Percentiles rank a stretch among this genome's conserved stretches.
These are phyloP conservation scores for Leptinotarsa rubiginosa DNA, from an alignment of 2,888 invertebrate species.

Conservation along the genomic window DNA sequence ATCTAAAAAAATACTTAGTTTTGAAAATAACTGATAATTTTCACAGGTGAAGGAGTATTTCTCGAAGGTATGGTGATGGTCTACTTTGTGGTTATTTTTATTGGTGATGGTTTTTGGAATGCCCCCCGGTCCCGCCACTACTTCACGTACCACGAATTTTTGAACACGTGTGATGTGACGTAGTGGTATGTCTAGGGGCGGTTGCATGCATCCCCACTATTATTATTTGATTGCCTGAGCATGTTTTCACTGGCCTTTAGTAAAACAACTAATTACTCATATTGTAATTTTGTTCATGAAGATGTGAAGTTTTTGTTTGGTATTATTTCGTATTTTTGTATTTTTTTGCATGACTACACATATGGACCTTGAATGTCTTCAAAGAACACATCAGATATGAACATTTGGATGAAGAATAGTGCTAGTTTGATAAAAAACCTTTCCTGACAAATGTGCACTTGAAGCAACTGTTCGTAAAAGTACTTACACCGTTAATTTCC, in stretches of 20 bases:
- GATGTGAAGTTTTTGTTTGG: too few relatives aligned
- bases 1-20: not conserved
- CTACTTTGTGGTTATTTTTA: slow-evolving; percentile 2
- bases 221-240: not conserved
- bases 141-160: slow-evolving; percentile 61
- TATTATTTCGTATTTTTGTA: too few relatives aligned
- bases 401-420: too few relatives aligned
- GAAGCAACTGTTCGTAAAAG: too few relatives aligned
- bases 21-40: not conserved
- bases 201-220: slow-evolving; percentile 46
- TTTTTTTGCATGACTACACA: too few relatives aligned
- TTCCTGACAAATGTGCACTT: too few relatives aligned
- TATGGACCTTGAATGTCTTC: too few relatives aligned
- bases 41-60: slow-evolving; percentile 3
- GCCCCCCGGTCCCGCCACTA: slow-evolving; percentile 63
- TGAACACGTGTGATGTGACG: slow-evolving; percentile 65
- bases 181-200: slow-evolving; percentile 65
- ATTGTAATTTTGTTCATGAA: not conserved
- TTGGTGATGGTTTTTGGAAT: slow-evolving; percentile 33
- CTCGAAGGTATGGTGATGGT: slow-evolving; percentile 8
- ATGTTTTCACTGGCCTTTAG: not conserved
- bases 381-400: too few relatives aligned
- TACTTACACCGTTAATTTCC: too few relatives aligned
- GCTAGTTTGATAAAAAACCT: too few relatives aligned
- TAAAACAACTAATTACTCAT: not conserved